phyloP scores from a whole-genome alignment of 37 sponge, comb jelly and placozoan genomes.

The Chondrilla cf. caribensis region DNA sequence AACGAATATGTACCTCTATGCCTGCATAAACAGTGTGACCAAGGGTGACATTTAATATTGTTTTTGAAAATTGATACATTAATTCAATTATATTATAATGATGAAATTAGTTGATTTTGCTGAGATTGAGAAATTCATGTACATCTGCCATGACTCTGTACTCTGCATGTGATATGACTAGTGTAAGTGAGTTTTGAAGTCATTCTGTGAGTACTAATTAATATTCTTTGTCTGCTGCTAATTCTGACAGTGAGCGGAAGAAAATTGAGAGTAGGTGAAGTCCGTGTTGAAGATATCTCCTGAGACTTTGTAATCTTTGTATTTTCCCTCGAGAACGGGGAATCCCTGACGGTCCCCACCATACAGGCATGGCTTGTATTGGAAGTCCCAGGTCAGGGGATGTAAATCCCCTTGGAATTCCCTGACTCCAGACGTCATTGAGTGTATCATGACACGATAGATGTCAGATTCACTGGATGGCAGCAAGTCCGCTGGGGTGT shows the following conservation, averaged over 20 bases:
- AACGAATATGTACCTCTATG: too few species aligned
- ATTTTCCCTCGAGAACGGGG: not conserved
- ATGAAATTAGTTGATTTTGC: too few species aligned
- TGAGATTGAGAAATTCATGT: too few species aligned
- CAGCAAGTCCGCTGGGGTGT: not conserved
- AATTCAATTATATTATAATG: too few species aligned
- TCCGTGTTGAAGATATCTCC: not conserved
- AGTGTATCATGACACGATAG: not conserved
- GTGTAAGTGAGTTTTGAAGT: not conserved
- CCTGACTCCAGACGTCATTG: not conserved
- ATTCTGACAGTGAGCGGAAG: not conserved
- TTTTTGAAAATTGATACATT: too few species aligned
- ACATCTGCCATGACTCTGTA: too few species aligned
- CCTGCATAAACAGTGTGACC: too few species aligned
- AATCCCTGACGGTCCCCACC: conserved; percentile 10
- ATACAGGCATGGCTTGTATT: conserved; percentile 17
- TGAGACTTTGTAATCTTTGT: not conserved
- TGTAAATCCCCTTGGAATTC: not conserved
- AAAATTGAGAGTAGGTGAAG: not conserved
- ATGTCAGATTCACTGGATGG: not conserved
- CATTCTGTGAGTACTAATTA: too few species aligned
- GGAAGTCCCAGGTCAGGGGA: not conserved
- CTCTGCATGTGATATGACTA: not conserved
- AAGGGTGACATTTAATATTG: too few species aligned
- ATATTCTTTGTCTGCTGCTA: too few species aligned